phyloP scores from a whole-genome alignment of 2,888 invertebrate species.

The Agrochola lychnidis region DNA sequence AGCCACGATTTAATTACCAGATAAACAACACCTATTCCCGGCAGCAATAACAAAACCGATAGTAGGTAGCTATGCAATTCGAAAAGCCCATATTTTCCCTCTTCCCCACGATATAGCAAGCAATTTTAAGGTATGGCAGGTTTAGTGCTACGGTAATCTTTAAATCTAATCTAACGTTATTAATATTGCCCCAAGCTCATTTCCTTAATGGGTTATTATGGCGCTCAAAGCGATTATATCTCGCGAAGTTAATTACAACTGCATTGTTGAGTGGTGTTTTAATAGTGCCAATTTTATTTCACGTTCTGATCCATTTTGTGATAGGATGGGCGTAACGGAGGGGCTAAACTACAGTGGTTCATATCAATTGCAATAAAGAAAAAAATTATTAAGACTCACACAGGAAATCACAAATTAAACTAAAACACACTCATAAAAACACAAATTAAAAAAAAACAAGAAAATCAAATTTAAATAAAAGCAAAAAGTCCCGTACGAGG shows the following conservation, averaged over 20 bases:
- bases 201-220: conserved; percentile 61
- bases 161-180: conserved; percentile 63
- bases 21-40: conserved; percentile 15
- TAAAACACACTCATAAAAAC: too few relatives aligned
- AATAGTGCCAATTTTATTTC: conserved; percentile 53
- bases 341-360: not conserved
- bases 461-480: too few relatives aligned
- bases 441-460: too few relatives aligned
- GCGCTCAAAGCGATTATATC: conserved; percentile 53
- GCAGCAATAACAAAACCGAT: conserved; percentile 27
- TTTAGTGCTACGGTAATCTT: conserved; percentile 46
- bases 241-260: conserved; percentile 58
- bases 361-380: not conserved
- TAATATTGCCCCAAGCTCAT: conserved; percentile 60
- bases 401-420: too few relatives aligned
- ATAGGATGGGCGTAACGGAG: conserved; percentile 14
- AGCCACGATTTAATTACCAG: conserved; percentile 23
- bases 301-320: conserved; percentile 38
- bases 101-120: conserved; percentile 23
- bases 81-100: conserved; percentile 35
- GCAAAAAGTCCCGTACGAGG: too few relatives aligned
- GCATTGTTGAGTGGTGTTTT: conserved; percentile 53
- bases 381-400: too few relatives aligned
- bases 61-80: conserved; percentile 23
- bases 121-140: conserved; percentile 50